Conservation (phyloP, 2,888 invertebrate genomes). For the Thymelicus acteon region DNA sequence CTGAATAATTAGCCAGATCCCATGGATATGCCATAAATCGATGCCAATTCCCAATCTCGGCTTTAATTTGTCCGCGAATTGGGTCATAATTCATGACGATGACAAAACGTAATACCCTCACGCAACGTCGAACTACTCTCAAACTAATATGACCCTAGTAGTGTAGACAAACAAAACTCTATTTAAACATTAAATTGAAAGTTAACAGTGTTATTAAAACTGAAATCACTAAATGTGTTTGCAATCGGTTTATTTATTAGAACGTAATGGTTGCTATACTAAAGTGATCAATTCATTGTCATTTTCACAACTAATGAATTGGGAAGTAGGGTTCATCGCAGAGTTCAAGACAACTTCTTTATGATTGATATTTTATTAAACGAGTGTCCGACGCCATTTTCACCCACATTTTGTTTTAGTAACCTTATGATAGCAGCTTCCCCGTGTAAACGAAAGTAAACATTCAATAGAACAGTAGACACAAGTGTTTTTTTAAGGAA, state of each 20-base stretch:
- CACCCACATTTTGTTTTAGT: constrained; percentile 43
- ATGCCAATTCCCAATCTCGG: constrained; percentile 1
- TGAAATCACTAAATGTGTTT: too few species aligned
- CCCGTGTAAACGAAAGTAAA: constrained; percentile 21
- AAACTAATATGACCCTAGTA: not conserved
- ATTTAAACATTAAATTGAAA: not conserved
- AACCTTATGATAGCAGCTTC: not conserved
- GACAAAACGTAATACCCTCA: constrained; percentile 6
- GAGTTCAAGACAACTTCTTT: too few species aligned
- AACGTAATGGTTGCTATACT: not conserved
- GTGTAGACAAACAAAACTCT: not conserved
- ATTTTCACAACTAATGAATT: too few species aligned
- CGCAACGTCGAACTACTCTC: not conserved
- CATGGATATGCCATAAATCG: constrained; percentile 3
- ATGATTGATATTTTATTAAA: too few species aligned
- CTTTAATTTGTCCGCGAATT: constrained; percentile 17
- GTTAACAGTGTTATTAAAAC: too few species aligned
- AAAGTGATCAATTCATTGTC: too few species aligned
- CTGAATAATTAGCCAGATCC: not conserved
- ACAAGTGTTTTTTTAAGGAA: not conserved
- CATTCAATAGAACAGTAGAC: constrained; percentile 6
- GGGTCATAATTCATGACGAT: constrained; percentile 19
- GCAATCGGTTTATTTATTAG: too few species aligned
- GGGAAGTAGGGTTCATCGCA: too few species aligned
- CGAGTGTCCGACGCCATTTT: constrained; percentile 47